These are phyloP conservation scores for Patiria pectinifera DNA, from an alignment of 53 echinoderm and acorn worm species.

Conservation along the genomic window DNA sequence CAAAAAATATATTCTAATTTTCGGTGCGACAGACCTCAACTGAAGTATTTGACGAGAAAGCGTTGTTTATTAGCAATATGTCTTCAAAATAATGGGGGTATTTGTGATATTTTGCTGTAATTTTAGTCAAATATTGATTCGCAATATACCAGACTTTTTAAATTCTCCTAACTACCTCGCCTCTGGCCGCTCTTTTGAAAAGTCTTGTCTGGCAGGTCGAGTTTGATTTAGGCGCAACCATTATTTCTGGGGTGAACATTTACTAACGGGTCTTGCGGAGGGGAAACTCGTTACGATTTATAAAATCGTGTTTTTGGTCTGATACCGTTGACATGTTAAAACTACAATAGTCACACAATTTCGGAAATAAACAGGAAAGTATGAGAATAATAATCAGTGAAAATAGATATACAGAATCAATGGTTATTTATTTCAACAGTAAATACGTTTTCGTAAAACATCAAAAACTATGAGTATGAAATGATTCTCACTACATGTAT, in stretches of 20 bases:
- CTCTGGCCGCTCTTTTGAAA: constrained; percentile 60
- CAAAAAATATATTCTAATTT: neutral
- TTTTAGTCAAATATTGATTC: neutral
- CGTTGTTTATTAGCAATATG: neutral
- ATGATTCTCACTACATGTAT: neutral
- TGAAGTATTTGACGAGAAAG: neutral
- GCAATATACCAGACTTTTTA: constrained; percentile 43
- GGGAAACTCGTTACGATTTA: neutral
- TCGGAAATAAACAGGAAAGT: too few relatives aligned
- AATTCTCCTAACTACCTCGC: constrained; percentile 55
- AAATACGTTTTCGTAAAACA: too few relatives aligned
- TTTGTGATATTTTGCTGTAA: neutral
- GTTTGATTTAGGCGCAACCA: constrained; percentile 62
- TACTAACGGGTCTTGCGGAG: neutral
- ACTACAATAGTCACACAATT: too few relatives aligned
- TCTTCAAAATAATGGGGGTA: neutral
- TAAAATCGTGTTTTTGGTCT: too few relatives aligned
- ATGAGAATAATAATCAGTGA: too few relatives aligned
- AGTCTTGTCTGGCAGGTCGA: constrained; percentile 63
- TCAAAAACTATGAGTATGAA: too few relatives aligned
- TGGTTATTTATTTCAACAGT: neutral
- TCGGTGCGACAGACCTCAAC: neutral
- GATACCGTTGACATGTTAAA: too few relatives aligned
- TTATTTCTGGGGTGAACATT: constrained; percentile 19
- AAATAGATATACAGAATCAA: neutral